A percentile compares a stretch with the other conserved stretches of the same genome.
Conservation (phyloP, 2,888 invertebrate species). For the Plagiodera versicolora region DNA sequence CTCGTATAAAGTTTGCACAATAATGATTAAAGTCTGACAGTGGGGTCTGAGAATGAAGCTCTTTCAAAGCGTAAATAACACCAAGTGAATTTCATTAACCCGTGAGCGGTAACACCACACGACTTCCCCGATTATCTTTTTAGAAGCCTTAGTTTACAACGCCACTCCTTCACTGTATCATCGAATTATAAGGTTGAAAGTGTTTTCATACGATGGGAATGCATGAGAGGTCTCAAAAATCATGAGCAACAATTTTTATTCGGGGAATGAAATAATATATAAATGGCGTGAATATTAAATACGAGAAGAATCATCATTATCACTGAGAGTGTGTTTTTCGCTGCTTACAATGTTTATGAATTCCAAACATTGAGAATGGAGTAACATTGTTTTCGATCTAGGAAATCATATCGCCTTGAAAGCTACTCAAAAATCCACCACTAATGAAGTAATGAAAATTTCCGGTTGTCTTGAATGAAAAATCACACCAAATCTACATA, state of each 20-base stretch:
- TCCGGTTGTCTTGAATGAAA: slow-evolving; percentile 8
- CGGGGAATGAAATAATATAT: too few relatives aligned
- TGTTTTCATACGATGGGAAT: too few relatives aligned
- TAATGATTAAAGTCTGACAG: background rate
- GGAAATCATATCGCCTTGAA: too few relatives aligned
- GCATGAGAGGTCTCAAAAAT: too few relatives aligned
- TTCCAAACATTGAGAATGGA: too few relatives aligned
- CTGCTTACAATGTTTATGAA: too few relatives aligned
- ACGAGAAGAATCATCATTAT: too few relatives aligned
- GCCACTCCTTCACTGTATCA: slow-evolving; percentile 4
- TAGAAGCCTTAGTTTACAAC: slow-evolving; percentile 4
- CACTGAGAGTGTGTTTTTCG: too few relatives aligned
- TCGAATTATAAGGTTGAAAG: slow-evolving; percentile 6
- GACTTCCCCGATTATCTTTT: slow-evolving; percentile 15
- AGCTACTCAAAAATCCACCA: background rate
- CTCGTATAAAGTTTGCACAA: background rate
- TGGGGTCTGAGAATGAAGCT: background rate
- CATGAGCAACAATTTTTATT: too few relatives aligned
- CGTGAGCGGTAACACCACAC: slow-evolving; percentile 14
- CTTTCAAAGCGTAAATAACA: slow-evolving; percentile 1
- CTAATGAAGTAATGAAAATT: background rate
- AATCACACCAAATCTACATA: slow-evolving; percentile 23
- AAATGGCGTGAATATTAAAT: too few relatives aligned
- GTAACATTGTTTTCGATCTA: too few relatives aligned
- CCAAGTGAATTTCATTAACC: slow-evolving; percentile 10